A percentile compares a stretch with the other conserved stretches of the same genome.
Conservation (phyloP, 2,888 invertebrate species). For the Chrysotoxum bicinctum region DNA sequence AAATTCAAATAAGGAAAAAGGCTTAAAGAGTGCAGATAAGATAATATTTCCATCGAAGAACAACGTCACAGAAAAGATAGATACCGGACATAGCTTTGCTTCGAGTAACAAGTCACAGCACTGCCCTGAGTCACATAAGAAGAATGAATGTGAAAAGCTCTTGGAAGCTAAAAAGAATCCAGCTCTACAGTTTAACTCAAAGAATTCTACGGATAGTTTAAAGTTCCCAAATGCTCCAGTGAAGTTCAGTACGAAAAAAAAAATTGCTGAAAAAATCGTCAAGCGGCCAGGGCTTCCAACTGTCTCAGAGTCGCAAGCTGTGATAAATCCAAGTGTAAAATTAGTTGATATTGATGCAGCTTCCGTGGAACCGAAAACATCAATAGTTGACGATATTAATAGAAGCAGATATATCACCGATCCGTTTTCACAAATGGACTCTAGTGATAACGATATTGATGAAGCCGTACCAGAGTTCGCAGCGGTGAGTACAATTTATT, state of each 20-base stretch:
- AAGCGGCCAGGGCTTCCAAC: neutral
- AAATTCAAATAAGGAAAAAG: neutral
- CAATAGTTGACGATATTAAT: neutral
- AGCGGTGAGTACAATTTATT: conserved; percentile 74
- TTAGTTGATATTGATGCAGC: neutral
- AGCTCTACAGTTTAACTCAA: neutral
- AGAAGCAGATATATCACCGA: neutral
- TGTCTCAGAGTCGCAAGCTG: neutral
- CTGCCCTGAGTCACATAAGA: neutral
- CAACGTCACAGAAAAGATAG: neutral
- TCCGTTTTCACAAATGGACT: conserved; percentile 21
- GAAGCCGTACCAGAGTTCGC: conserved; percentile 78
- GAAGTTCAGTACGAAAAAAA: neutral
- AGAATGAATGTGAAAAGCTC: neutral
- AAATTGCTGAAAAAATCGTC: neutral
- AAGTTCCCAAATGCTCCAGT: neutral
- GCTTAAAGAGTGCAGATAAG: neutral
- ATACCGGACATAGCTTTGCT: neutral
- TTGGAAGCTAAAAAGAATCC: neutral
- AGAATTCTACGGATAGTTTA: neutral
- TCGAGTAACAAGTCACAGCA: neutral
- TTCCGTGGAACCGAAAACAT: neutral
- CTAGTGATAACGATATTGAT: conserved; percentile 67
- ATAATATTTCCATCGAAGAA: conserved; percentile 12
- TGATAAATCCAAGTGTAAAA: neutral